Percentiles rank a stretch among this genome's conserved stretches.
These are phyloP conservation scores for Montipora efflorescens DNA, from an alignment of 64 coral and sea anemone genomes.

Conservation along the genomic window DNA sequence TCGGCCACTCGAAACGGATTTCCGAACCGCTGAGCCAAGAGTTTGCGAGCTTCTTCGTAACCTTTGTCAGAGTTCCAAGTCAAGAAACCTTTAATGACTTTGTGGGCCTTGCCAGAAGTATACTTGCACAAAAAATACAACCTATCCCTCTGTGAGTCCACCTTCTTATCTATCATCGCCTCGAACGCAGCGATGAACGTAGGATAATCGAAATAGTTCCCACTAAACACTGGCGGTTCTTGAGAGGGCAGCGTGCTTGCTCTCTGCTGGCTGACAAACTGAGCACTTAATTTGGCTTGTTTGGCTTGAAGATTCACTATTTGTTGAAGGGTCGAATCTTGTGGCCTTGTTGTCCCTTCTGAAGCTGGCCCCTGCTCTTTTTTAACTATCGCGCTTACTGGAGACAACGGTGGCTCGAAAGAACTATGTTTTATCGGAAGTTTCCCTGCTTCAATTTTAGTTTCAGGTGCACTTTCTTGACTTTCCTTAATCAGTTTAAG, in stretches of 20 bases:
- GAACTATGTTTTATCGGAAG: background rate
- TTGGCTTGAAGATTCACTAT: conserved; percentile 63
- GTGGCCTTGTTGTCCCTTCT: background rate
- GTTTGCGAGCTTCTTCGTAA: too few relatives aligned
- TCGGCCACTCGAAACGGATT: too few relatives aligned
- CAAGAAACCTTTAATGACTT: too few relatives aligned
- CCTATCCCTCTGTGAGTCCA: conserved; percentile 8
- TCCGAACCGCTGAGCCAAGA: too few relatives aligned
- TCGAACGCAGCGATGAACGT: conserved; percentile 60
- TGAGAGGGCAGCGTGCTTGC: conserved; percentile 17
- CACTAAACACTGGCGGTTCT: conserved; percentile 34
- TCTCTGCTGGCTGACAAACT: conserved; percentile 50
- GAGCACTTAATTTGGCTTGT: conserved; percentile 54
- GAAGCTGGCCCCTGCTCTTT: background rate
- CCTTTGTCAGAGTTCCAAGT: too few relatives aligned
- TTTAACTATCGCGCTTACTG: background rate
- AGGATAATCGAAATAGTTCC: conserved; percentile 49
- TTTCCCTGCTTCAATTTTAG: background rate
- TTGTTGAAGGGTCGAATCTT: conserved; percentile 43
- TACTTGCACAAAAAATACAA: too few relatives aligned
- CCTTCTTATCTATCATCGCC: conserved; percentile 38
- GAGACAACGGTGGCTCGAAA: background rate
- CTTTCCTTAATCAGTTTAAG: background rate
- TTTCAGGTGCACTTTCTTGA: background rate
- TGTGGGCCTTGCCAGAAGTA: too few relatives aligned